These are phyloP conservation scores for Boleophthalmus pectinirostris DNA, from an alignment of 2,113 vertebrate species.

Conservation along the genomic window DNA sequence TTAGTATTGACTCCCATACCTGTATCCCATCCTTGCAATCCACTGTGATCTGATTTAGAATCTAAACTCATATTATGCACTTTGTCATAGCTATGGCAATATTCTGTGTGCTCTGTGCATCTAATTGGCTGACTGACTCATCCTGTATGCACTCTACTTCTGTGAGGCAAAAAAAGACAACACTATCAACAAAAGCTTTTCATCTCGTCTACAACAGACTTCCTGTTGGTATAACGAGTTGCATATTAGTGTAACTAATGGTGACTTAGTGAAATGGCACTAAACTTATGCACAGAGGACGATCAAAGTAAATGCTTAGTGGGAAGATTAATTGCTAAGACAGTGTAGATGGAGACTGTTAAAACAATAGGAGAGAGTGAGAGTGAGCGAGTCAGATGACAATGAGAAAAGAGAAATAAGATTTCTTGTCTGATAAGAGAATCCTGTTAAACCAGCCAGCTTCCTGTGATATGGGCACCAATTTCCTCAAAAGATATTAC, in stretches of 20 bases:
- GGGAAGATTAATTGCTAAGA: constrained; percentile 2
- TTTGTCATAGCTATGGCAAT: not conserved
- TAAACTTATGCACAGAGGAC: not conserved
- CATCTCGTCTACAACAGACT: constrained; percentile 20
- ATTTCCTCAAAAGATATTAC: constrained; percentile 28
- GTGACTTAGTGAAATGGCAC: not conserved
- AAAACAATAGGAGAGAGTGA: not conserved
- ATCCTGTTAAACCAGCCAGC: constrained; percentile 40
- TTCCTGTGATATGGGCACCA: constrained; percentile 42
- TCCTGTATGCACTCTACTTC: not conserved
- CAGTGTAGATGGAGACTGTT: constrained; percentile 3
- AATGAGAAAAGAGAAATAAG: constrained; percentile 1
- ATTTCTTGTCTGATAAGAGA: constrained; percentile 26
- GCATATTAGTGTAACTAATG: not conserved
- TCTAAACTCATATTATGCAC: not conserved
- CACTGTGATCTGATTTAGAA: not conserved
- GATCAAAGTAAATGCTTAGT: not conserved
- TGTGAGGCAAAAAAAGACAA: constrained; percentile 6
- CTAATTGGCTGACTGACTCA: not conserved
- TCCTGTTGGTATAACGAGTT: constrained; percentile 5
- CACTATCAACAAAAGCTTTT: constrained; percentile 9
- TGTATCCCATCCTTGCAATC: not conserved
- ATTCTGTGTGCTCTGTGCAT: not conserved
- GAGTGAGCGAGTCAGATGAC: not conserved
- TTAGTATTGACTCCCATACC: not conserved